Conservation (phyloP, 2,797 vertebrate species). For the Aphelocoma californica region DNA sequence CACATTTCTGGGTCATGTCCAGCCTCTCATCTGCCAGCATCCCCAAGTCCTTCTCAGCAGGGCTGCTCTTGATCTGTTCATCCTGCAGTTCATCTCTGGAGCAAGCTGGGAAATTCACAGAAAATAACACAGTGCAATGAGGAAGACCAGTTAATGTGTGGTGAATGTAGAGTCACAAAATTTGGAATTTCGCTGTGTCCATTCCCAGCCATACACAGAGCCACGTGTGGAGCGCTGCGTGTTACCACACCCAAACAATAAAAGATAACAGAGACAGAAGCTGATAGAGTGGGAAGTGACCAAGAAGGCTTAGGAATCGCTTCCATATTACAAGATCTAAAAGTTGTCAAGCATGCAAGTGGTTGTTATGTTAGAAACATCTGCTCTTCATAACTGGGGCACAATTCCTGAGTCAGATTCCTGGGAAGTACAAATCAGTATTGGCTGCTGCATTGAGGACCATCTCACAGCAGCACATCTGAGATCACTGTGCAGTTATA, state of each 20-base stretch:
- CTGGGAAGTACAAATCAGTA: neutral
- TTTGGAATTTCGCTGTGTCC: neutral
- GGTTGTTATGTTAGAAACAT: neutral
- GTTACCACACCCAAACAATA: neutral
- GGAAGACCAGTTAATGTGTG: neutral
- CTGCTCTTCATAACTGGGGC: neutral
- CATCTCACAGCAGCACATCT: neutral
- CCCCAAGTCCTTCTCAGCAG: neutral
- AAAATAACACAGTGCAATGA: neutral
- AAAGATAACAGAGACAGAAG: neutral
- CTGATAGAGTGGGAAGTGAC: neutral
- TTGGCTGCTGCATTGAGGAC: neutral
- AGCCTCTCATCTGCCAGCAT: neutral
- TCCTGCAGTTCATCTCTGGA: neutral
- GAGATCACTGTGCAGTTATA: neutral
- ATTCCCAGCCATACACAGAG: neutral
- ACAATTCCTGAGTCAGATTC: neutral
- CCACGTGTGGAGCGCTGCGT: accelerated
- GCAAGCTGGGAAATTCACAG: neutral
- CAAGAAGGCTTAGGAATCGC: neutral
- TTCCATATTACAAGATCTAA: neutral
- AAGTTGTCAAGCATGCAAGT: neutral
- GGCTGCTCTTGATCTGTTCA: neutral
- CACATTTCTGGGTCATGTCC: neutral
- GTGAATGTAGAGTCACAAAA: neutral